These are phyloP conservation scores for Drosophila busckii DNA, from an alignment of 1,140 invertebrate species.

Conservation along the genomic window DNA sequence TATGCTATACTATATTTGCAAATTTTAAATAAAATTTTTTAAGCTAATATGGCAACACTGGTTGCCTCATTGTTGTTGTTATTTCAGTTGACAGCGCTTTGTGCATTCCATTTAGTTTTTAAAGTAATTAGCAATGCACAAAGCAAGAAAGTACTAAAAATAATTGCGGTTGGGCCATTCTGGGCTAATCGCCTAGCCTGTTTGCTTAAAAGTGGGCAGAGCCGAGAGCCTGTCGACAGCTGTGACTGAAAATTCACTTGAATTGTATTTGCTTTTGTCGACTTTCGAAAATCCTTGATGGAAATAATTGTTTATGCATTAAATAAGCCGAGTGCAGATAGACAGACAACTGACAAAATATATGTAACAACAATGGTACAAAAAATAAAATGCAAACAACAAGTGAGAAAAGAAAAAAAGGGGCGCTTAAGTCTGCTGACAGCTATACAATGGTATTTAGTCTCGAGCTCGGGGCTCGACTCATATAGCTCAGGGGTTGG, in stretches of 20 bases:
- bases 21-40: too few relatives aligned
- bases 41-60: too few relatives aligned
- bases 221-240: slow-evolving; percentile 40
- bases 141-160: slow-evolving; percentile 38
- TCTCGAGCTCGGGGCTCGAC: slow-evolving; percentile 22
- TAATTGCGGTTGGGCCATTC: slow-evolving; percentile 61
- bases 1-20: too few relatives aligned
- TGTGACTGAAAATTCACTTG: slow-evolving; percentile 25
- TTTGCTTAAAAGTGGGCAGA: slow-evolving; percentile 23
- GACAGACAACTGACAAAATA: slow-evolving; percentile 74
- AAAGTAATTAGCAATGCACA: slow-evolving; percentile 58
- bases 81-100: too few relatives aligned
- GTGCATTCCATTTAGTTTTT: too few relatives aligned
- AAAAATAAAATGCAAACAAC: slow-evolving; percentile 50
- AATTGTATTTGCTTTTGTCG: slow-evolving; percentile 60
- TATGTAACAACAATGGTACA: slow-evolving; percentile 46
- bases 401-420: slow-evolving; percentile 54
- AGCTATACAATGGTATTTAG: slow-evolving; percentile 70
- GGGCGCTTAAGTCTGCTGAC: slow-evolving; percentile 56
- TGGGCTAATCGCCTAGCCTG: slow-evolving; percentile 29
- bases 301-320: slow-evolving; percentile 76
- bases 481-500: slow-evolving; percentile 20
- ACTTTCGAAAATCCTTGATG: slow-evolving; percentile 75
- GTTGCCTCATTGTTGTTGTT: too few relatives aligned
- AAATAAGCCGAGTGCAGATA: slow-evolving; percentile 57